Base-by-base conservation (phyloP, 1,140 invertebrate genomes). In the Eriosoma lanigerum region DNA sequence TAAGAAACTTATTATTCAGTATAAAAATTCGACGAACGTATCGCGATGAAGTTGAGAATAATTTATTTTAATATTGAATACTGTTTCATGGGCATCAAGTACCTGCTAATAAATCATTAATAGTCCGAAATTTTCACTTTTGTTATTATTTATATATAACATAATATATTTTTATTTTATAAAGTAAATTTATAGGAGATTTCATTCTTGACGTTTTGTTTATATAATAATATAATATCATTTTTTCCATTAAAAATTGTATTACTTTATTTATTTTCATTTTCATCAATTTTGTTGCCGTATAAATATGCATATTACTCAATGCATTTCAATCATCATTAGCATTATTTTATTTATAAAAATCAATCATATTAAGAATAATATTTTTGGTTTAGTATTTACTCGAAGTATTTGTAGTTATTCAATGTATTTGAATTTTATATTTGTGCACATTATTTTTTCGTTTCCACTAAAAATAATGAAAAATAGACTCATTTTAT, bases 291-390 rank as follows among this genome's bases (percentile, higher is more conserved):
- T 44, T 38, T 13, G 32, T 19, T 66, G 62, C 44, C 32, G 62
- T 66, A 21, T 66, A 66, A 44, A 66, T n/a, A n/a, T 66, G 62
- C 62, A 66, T 44, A 66, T 44, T 32, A 10, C 60, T n/a, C n/a
- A 38, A 66, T 44, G 3, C 32, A n/a, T 66, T 66, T 66, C 32
- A 13, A 66, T 66, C 32, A 21, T n/a, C 62, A 66, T 66, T 66
- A 66, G 29, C 62, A 66, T 66, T n/a, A 66, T 66, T 66, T 32
- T 38, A 64, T 64, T 64, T 64, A 64, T 64, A 64, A 66, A 44
- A 66, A 44, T 44, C 62, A 44, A 66, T 66, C n/a, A 0, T n/a
- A 38, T 66, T 5, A 32, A 15, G 58, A 44, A 66, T 21, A 4
- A 44, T 66, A 44, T 66, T 66, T 44, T n/a, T 66, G 44, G 62